Base-by-base conservation (phyloP, 2,888 invertebrate genomes). In the Stratiomys singularior region DNA sequence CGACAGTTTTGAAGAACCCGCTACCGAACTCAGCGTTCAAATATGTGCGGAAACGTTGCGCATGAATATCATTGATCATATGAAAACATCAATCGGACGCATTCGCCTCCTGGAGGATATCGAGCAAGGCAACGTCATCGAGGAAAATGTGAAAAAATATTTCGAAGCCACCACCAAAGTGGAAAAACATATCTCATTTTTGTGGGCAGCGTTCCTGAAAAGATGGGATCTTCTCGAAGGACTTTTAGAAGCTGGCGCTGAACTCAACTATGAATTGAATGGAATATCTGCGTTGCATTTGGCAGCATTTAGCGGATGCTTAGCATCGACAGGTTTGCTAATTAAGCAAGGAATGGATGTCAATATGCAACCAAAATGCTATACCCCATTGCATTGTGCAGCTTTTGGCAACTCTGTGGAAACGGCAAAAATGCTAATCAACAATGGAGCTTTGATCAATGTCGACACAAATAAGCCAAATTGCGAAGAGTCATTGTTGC, bases 331-430 rank as follows among this genome's bases (percentile, higher is more conserved):
- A 9, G 90, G 89, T 81, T 93, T 90, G 83, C 88, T 95, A 72
- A 89, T 95, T 66, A 87, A 90, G 30, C 90, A 91, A 82, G 93
- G 92, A 1, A 90, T 91, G 81, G 92, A 92, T 82, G 90, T 93
- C 9, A 92, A 93, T 86, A 89, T 91, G 72, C 90, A 91, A 83
- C 90, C 91, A 78, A 92, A 93, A 84, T 91, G 92, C 82, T 93
- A 93, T 84, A 93, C 93, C 64, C 95, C 96, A 0, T 89, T 97
- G 78, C 96, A 97, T 86, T 96, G 95, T 85, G 95, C 96, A 15
- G 96, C 96, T 44, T 95, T 96, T 87, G 95, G 96, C 15, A 94
- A 96, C 84, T 93, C 95, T 80, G 90, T 92, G 76, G 92, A 93
- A 83, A 94, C 95, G 15, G 93, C 94, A 77, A 92, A 92, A 86